phyloP scores from a whole-genome alignment of 2,888 invertebrate species.

The Aethes cnicana region DNA sequence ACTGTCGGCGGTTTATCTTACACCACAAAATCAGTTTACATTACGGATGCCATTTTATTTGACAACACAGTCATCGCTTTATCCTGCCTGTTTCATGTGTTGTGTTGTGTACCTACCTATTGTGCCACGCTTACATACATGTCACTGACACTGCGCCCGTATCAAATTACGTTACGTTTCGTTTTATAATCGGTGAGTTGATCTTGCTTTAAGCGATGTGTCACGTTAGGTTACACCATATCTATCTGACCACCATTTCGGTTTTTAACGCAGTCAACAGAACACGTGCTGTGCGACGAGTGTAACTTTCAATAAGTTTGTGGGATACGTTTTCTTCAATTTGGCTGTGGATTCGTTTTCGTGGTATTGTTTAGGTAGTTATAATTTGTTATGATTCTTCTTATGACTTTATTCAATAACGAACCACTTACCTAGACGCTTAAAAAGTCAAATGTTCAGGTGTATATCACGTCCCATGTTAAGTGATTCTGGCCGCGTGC shows the following conservation, averaged over 20 bases:
- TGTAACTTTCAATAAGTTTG: too few relatives aligned
- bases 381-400: slow-evolving; percentile 34
- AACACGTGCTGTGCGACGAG: too few relatives aligned
- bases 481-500: slow-evolving; percentile 50
- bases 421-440: too few relatives aligned
- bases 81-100: too few relatives aligned
- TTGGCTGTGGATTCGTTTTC: background rate
- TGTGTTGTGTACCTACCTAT: too few relatives aligned
- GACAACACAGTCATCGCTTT: too few relatives aligned
- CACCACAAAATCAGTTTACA: slow-evolving; percentile 1
- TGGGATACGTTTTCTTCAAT: too few relatives aligned
- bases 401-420: too few relatives aligned
- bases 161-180: background rate
- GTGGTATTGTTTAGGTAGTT: slow-evolving; percentile 28
- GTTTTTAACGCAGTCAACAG: too few relatives aligned
- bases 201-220: background rate
- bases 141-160: background rate
- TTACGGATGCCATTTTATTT: background rate
- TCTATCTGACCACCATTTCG: too few relatives aligned
- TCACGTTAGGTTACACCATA: too few relatives aligned
- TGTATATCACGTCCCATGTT: slow-evolving; percentile 52
- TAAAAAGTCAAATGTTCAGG: slow-evolving; percentile 46
- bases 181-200: background rate
- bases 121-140: background rate
- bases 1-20: background rate